Conservation (phyloP, 1,140 invertebrate species). For the Arion vulgaris region DNA sequence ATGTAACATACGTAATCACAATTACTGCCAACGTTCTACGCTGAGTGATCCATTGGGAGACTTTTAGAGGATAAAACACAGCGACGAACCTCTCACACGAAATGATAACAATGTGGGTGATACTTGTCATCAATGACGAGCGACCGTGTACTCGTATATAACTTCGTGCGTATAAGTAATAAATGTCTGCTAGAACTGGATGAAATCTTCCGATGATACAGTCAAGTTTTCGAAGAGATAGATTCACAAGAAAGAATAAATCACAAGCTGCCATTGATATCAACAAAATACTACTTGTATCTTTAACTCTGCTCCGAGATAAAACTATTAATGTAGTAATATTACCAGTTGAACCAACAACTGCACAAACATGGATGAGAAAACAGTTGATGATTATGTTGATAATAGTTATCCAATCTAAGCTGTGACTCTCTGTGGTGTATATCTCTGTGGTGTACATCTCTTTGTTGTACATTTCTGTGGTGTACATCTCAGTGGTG, state of each 20-base stretch:
- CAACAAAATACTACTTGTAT: not conserved
- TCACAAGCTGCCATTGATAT: conserved; percentile 9
- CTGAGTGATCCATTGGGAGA: not conserved
- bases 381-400: conserved; percentile 8
- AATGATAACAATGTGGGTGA: not conserved
- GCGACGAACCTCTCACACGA: conserved; percentile 8
- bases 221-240: not conserved
- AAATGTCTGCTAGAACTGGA: not conserved
- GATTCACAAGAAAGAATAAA: not conserved
- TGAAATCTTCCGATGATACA: not conserved
- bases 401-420: too few species aligned
- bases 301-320: not conserved
- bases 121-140: not conserved
- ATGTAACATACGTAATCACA: not conserved
- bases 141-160: not conserved
- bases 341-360: not conserved
- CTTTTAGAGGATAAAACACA: conserved; percentile 10
- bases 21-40: not conserved
- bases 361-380: not conserved
- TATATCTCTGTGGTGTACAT: too few species aligned
- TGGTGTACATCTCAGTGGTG: too few species aligned
- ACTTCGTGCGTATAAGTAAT: not conserved
- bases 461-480: too few species aligned
- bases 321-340: not conserved
- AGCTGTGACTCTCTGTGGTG: too few species aligned